Evolutionary conservation across 1,140 invertebrate genomes (phyloP), one percentile per base, ranked within the genome.

Genomic region (Antheraea pernyi): DNA sequence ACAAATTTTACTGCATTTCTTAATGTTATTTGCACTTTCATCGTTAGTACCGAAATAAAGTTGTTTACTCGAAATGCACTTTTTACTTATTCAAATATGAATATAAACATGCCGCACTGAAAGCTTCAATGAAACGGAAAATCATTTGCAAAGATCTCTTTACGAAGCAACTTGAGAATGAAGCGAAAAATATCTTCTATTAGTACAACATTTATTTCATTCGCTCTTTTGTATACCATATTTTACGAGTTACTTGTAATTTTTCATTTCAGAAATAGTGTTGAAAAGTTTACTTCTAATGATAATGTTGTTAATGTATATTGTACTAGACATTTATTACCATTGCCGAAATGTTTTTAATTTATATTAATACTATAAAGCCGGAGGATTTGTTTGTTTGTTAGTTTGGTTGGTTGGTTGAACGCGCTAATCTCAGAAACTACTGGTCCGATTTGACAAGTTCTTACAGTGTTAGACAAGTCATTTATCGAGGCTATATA

Each of bases 221-320:
- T 74, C 63, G 68, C 46, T 68, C 75, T 77, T 76, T 77, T 75
- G 22, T 76, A 68, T 73, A 77, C 69, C 73, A 65, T 65, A 11
- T 53, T 53, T 53, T 53, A 53, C 10, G 0, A 16, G 16, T 16
- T 53, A 53, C 46, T 6, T 53, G 4, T 53, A 16, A 16, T 16
- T 2, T 53, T 53, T 53, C 9, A 16, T 53, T 53, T 53, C 16
- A 16, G 2, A 53, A 53, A 11, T 53, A 13, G 16, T 53, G 46
- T 53, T 13, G 13, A 53, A 8, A 42, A 42, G 22, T 30, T 2
- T 30, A 9, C 11, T 42, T 42, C 11, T 42, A 42, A 4, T 42
- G 7, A 11, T 42, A 42, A 42, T 7, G 11, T 42, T 42, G 7
- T 42, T 42, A 2, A 42, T 30, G 22, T 30, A 2, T 30, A 30